Conservation (phyloP, 2,888 invertebrate species). For the Onchidella celtica region DNA sequence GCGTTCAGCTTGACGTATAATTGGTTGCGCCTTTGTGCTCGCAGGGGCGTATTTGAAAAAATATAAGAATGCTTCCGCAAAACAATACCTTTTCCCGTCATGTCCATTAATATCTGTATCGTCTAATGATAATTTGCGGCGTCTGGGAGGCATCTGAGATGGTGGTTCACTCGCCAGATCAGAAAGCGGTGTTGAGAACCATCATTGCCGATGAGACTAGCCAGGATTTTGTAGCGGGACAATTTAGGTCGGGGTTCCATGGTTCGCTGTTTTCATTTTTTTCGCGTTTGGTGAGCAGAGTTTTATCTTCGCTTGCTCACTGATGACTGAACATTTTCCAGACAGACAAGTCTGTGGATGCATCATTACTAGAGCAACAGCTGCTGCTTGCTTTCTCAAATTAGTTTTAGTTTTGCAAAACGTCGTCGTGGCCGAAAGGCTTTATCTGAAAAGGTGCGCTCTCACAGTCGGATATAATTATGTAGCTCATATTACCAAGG, state of each 20-base stretch:
- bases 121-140: slow-evolving; percentile 68
- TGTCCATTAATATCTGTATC: slow-evolving; percentile 62
- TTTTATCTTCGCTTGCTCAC: neutral
- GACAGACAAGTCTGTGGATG: too few relatives aligned
- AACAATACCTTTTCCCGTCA: slow-evolving; percentile 57
- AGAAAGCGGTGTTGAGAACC: neutral
- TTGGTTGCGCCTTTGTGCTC: too few relatives aligned
- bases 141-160: slow-evolving; percentile 67
- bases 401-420: too few relatives aligned
- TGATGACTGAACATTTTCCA: too few relatives aligned
- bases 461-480: too few relatives aligned
- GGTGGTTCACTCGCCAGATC: neutral
- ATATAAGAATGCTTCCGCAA: neutral
- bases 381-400: too few relatives aligned
- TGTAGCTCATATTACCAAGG: too few relatives aligned
- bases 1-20: too few relatives aligned
- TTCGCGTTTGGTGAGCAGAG: neutral
- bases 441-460: neutral
- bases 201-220: neutral
- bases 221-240: slow-evolving; percentile 13
- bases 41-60: neutral
- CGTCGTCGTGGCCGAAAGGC: too few relatives aligned
- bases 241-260: neutral
- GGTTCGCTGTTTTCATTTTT: neutral
- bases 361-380: too few relatives aligned